Base-by-base conservation (phyloP, 2,113 vertebrate genomes). In the Equus quagga region DNA sequence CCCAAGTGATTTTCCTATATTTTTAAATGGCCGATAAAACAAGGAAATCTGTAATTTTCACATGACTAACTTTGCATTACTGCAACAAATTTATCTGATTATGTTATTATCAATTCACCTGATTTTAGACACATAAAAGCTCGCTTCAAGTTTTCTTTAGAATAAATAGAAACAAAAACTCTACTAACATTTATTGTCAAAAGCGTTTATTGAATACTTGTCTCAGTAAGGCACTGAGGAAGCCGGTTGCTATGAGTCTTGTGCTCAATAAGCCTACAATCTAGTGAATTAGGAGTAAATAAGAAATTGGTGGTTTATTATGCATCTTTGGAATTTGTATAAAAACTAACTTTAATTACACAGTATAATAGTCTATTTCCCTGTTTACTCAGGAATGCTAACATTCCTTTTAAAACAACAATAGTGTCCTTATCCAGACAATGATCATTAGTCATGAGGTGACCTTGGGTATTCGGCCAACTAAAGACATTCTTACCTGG, bases 331-430 rank as follows among this genome's bases (percentile, higher is more conserved):
- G 31, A 89, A 81, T 83, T 89, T 73, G n/a, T 56, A 92, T 62
- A 19, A 82, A 31, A 85, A 81, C 75, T 76, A 19, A 24, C 28
- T 93, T 87, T 21, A 92, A 44, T 78, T 54, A 19, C 70, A 67
- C 44, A 60, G 28, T 46, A 58, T 92, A 89, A 86, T 89, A 54
- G 84, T 54, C 60, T n/a, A 6, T 36, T 85, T 96, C 51, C 21
- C 21, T 96, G 31, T 94, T 91, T 94, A 44, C 56, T 92, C 58
- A 44, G 72, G 79, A 85, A 83, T 19, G 70, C 10, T 64, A 58
- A 28, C 46, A 60, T 93, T 95, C 41, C 33, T 97, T 75, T 85
- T 44, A 54, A 92, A 97, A 95, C 72, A 80, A 84, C 28, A 96
- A 72, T 64, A 41, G 67, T 54, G 2, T 54, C 41, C n/a, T 86